phyloP scores from a whole-genome alignment of 2,888 invertebrate species.

The Ashinkailepas kermadecensis region DNA sequence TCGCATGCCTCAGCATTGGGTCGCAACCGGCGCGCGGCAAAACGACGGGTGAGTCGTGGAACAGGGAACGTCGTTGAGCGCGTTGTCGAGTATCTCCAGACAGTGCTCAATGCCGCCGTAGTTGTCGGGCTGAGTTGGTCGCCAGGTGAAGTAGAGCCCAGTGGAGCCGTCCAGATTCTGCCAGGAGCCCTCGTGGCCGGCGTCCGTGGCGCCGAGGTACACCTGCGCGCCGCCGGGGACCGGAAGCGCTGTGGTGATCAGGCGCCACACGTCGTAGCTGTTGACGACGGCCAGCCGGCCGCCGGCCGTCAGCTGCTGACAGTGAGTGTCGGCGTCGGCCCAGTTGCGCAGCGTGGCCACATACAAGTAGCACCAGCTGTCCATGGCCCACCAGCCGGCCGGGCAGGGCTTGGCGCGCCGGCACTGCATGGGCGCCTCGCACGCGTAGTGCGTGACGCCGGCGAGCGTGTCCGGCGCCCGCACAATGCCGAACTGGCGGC shows the following conservation, averaged over 20 bases:
- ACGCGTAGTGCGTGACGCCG: not conserved
- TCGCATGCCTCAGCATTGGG: too few species aligned
- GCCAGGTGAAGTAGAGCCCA: not conserved
- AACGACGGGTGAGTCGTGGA: too few species aligned
- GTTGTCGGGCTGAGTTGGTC: not conserved
- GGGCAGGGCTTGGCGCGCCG: not conserved
- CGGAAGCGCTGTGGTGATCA: not conserved
- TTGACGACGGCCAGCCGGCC: not conserved
- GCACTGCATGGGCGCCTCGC: not conserved
- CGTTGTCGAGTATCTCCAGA: too few species aligned
- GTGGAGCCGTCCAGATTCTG: not conserved
- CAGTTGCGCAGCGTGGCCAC: not conserved
- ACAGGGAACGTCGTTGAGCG: too few species aligned
- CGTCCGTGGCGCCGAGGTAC: not conserved
- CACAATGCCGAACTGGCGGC: not conserved
- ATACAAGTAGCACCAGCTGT: not conserved
- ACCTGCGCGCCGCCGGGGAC: not conserved
- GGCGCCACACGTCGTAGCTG: not conserved
- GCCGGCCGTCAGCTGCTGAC: not conserved
- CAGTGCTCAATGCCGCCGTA: too few species aligned
- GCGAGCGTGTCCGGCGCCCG: not conserved
- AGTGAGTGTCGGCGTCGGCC: not conserved
- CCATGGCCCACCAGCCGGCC: not conserved
- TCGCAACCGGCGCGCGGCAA: too few species aligned
- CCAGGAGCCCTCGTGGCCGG: not conserved